A percentile compares a stretch with the other conserved stretches of the same genome.
These are phyloP conservation scores for Pseudomyrmex cubaensis DNA, from an alignment of 1,140 invertebrate genomes.

Conservation along the genomic window DNA sequence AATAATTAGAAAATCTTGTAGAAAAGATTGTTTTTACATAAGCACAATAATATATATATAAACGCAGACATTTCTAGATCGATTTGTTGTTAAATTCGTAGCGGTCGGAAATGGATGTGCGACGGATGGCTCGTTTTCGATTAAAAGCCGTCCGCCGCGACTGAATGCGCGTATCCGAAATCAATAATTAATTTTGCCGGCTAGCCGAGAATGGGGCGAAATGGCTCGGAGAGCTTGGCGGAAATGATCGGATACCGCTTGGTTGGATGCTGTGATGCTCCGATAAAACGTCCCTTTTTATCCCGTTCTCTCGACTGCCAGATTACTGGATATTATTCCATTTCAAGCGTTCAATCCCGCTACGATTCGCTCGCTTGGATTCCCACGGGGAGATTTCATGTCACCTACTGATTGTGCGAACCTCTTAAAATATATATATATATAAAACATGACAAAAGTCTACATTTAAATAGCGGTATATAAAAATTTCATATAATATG, in stretches of 20 bases:
- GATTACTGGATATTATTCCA: constrained; percentile 85
- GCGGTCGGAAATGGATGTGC: constrained; percentile 61
- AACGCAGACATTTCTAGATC: constrained; percentile 25
- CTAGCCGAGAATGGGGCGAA: constrained; percentile 59
- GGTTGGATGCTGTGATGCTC: constrained; percentile 76
- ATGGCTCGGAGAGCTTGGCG: constrained; percentile 62
- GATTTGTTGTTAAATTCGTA: constrained; percentile 64
- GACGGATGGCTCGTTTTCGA: constrained; percentile 78
- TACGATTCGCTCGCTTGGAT: constrained; percentile 81
- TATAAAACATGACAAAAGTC: background rate
- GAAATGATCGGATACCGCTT: constrained; percentile 69
- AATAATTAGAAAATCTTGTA: background rate
- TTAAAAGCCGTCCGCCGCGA: constrained; percentile 74
- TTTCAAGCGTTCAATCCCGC: constrained; percentile 83
- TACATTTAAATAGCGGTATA: background rate
- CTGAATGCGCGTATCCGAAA: constrained; percentile 82
- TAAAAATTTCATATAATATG: constrained; percentile 16
- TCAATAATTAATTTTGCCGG: constrained; percentile 83
- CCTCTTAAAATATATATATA: constrained; percentile 34
- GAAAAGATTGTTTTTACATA: background rate
- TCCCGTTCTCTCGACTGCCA: constrained; percentile 77
- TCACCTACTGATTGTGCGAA: constrained; percentile 74
- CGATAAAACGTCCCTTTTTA: constrained; percentile 82
- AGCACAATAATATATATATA: constrained; percentile 18
- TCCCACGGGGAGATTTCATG: constrained; percentile 74